Evolutionary conservation across 2,888 invertebrate genomes (phyloP), one percentile per base, ranked within the genome.

Genomic region (Idaea aversata): DNA sequence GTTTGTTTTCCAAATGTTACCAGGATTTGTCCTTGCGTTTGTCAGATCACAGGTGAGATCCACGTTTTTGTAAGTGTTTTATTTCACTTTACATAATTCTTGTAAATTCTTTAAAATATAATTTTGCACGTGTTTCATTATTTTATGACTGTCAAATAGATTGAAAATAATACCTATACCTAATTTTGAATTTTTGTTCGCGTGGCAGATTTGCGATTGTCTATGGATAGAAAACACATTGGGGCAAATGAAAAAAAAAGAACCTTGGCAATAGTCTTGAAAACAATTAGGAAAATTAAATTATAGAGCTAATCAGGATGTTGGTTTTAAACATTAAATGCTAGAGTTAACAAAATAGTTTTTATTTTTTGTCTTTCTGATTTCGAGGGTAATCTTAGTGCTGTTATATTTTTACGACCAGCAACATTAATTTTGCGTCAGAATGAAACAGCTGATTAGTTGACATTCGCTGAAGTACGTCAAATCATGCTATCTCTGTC

Each of bases 1-100:
- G 87, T 88, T 89, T 90, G 86, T 90, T 91, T 89, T 88, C 80
- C 75, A 77, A 91, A 91, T 91, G 91, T 91, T 91, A 91, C 91
- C 91, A 91, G 90, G 78, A 80, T 85, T 74, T 75, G 72, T 71
- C 74, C 76, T 79, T 76, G 77, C 77, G 71, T 79, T 77, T 75
- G 69, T 71, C 72, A 71, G 70, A 61, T 59, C 25, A 25, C 34
- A 25, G 16, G 34, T 59, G 6, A 15, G 6, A 59, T 16, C 59
- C 47, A 47, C 47, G 47, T 47, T 47, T 47, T 3, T 13, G 47
- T 47, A 7, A 47, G 13, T 4, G 47, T 47, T 47, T 74, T 75
- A 82, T 77, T 75, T 74, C 76, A 74, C 71, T 72, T 69, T 63
- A 71, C 69, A 65, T 71, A 70, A 47, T 67, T 64, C 38, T 34